phyloP scores from a whole-genome alignment of 2,113 vertebrate species.

The Leuciscus idus region DNA sequence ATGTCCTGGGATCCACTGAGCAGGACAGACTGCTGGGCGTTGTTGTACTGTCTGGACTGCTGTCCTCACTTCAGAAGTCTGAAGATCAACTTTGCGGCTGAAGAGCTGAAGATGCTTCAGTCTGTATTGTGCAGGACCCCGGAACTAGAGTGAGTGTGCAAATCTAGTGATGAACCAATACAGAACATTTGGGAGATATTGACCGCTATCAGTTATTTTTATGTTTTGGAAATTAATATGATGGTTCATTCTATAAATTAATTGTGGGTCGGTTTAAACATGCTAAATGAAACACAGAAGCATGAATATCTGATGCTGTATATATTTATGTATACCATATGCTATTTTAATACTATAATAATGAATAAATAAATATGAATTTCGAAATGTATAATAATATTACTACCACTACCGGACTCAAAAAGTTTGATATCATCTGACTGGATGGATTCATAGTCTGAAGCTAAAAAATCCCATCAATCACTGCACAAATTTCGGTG shows the following conservation, averaged over 20 bases:
- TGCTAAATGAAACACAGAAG: background rate
- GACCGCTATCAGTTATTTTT: background rate
- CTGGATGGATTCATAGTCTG: too few species aligned
- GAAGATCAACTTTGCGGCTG: conserved; percentile 22
- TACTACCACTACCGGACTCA: too few species aligned
- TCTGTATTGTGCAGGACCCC: conserved; percentile 23
- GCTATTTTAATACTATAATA: too few species aligned
- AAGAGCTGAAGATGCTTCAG: conserved; percentile 40
- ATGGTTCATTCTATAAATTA: background rate
- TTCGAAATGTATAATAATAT: too few species aligned
- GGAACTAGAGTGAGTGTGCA: conserved; percentile 2
- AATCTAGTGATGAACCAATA: background rate
- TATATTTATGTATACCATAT: background rate
- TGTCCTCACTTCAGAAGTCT: conserved; percentile 27
- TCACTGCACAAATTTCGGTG: too few species aligned
- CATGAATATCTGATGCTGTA: background rate
- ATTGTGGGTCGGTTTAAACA: background rate
- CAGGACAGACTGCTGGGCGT: conserved; percentile 41
- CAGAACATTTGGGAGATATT: background rate
- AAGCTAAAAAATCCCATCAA: too few species aligned
- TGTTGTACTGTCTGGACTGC: conserved; percentile 44
- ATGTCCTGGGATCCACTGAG: conserved; percentile 5
- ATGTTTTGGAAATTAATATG: background rate
- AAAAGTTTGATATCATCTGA: too few species aligned
- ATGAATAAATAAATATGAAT: too few species aligned